Evolutionary conservation across 1,140 invertebrate species (phyloP), one percentile per base, ranked within the genome.

Genomic region (Drosophila biarmipes): DNA sequence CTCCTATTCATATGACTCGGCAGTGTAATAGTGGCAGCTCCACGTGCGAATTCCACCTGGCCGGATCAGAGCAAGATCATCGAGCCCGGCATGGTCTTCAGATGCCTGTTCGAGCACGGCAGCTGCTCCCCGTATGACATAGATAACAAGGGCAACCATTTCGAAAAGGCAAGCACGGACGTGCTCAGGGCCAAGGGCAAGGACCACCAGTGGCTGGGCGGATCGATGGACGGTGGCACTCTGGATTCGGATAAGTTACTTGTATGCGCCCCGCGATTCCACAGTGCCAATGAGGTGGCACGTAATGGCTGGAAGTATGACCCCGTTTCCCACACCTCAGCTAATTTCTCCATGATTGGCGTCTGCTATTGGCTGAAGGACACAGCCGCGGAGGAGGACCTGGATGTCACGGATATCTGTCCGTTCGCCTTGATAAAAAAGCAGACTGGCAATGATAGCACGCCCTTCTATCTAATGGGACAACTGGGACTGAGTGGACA

Each of bases 401-500:
- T 2, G 29, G 7, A 24, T 24, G 24, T 24, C 24, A 24, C 24
- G 24, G 0, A 21, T 90, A 91, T 92, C 15, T 87, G 90, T 0
- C 91, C 91, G 11, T 51, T 92, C 17, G 80, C 0, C 55, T 85
- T 0, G 79, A 77, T 1, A 31, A 31, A 31, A 2, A 31, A n/a
- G 0, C 29, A 6, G 64, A 73, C 0, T 86, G 34, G 69, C 0
- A 52, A 68, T 6, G 38, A 45, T 10, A 21, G 51, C 2, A 37
- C 64, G n/a, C 2, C 15, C 2, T 93, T 90, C 66, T 94, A 94
- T 71, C 93, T 93, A n/a, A 92, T 93, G 40, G 93, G 92, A 0
- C 92, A 94, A 80, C 90, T 92, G 5, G 94, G 94, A 0, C 86
- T 94, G 37, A 93, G 94, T 19, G 80, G 92, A 14, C 93, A 93